phyloP scores from a whole-genome alignment of 2,888 invertebrate genomes.

The Drosophila melanocephala region DNA sequence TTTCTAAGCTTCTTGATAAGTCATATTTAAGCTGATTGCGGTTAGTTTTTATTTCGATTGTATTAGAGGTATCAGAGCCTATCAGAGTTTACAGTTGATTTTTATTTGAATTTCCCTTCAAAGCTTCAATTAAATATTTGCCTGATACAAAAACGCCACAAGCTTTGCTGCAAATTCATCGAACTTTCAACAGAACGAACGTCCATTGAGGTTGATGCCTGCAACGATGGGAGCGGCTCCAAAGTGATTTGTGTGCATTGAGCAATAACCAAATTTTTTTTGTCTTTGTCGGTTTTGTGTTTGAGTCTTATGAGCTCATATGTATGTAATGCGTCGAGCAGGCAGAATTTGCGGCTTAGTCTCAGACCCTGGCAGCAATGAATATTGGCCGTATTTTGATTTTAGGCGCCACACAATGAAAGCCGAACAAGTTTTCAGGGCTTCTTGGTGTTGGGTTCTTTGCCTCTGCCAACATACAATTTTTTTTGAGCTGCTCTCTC shows the following conservation, averaged over 20 bases:
- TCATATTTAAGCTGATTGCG: background rate
- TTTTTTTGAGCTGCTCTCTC: constrained; percentile 2
- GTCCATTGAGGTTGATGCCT: constrained; percentile 20
- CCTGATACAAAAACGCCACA: constrained; percentile 31
- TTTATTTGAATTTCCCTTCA: constrained; percentile 3
- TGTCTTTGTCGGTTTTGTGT: constrained; percentile 43
- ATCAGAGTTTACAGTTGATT: background rate
- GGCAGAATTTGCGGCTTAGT: constrained; percentile 45
- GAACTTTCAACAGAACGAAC: constrained; percentile 33
- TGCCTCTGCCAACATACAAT: constrained; percentile 13
- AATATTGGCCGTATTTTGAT: constrained; percentile 49
- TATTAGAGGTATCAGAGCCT: background rate
- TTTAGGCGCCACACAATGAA: constrained; percentile 28
- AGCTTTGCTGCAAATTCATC: constrained; percentile 43
- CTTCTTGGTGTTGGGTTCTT: background rate
- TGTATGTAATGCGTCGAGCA: constrained; percentile 32
- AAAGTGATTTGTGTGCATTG: constrained; percentile 44
- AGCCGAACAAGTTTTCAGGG: constrained; percentile 16
- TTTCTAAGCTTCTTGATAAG: background rate
- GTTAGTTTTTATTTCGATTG: background rate
- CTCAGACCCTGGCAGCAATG: constrained; percentile 30
- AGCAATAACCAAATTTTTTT: constrained; percentile 42
- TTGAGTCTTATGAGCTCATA: constrained; percentile 54
- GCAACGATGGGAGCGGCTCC: constrained; percentile 11
- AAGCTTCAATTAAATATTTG: constrained; percentile 38